A percentile compares a stretch with the other conserved stretches of the same genome.
phyloP scores from a whole-genome alignment of 2,113 vertebrate species.

The Telmatochromis sp. region DNA sequence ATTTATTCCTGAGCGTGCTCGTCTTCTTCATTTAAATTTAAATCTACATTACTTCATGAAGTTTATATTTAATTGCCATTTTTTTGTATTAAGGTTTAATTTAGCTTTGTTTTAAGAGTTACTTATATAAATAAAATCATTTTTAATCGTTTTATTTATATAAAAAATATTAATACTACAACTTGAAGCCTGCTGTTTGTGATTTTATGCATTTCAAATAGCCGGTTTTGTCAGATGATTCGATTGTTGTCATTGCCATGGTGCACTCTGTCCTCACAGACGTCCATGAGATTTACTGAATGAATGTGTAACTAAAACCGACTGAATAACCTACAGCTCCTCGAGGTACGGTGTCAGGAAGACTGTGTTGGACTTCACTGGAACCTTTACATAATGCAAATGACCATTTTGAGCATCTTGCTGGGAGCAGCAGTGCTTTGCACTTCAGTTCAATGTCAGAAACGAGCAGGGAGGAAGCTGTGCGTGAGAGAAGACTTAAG shows the following conservation, averaged over 20 bases:
- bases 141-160: accelerated
- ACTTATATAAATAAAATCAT: accelerated
- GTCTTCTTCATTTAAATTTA: not conserved
- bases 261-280: not conserved
- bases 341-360: not conserved
- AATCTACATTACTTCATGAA: not conserved
- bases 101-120: accelerated
- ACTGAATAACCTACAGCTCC: not conserved
- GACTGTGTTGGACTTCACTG: not conserved
- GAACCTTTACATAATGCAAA: constrained; percentile 37
- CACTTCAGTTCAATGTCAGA: constrained; percentile 54
- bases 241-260: not conserved
- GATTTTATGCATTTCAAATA: not conserved
- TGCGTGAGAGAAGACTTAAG: constrained; percentile 40
- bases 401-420: not conserved
- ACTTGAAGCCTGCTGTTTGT: accelerated
- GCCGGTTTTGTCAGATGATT: not conserved
- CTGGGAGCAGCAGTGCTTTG: constrained; percentile 15
- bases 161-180: not conserved
- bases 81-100: not conserved
- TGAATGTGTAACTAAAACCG: not conserved
- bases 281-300: not conserved
- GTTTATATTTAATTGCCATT: not conserved
- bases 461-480: constrained; percentile 13
- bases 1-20: not conserved